Percentiles rank a stretch among this genome's conserved stretches.
phyloP scores from a whole-genome alignment of 2,888 invertebrate genomes.

The Macrosiphum euphorbiae region DNA sequence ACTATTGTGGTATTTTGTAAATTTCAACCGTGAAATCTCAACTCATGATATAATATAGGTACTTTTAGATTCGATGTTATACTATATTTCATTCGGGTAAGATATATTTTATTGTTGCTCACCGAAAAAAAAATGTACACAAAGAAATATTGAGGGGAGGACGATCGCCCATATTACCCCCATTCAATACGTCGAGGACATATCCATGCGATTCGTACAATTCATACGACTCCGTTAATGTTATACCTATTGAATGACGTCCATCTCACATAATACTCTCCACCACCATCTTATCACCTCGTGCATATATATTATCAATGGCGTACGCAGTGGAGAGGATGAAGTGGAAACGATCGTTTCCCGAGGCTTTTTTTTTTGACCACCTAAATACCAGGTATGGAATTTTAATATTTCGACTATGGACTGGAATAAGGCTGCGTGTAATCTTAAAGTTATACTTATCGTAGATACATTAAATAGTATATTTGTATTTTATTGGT shows the following conservation, averaged over 20 bases:
- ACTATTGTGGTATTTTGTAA: not conserved
- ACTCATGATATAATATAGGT: not conserved
- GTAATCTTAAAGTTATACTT: not conserved
- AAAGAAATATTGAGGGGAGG: not conserved
- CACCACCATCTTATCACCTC: not conserved
- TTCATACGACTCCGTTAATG: not conserved
- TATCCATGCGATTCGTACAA: not conserved
- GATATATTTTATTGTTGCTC: not conserved
- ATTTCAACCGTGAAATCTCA: not conserved
- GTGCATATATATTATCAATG: not conserved
- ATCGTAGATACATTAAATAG: not conserved
- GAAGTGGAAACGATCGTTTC: not conserved
- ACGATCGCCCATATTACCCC: not conserved
- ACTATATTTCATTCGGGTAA: not conserved
- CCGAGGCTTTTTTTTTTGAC: not conserved
- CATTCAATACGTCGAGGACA: not conserved
- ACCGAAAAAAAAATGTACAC: not conserved
- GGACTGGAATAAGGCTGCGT: not conserved
- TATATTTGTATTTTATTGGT: not conserved
- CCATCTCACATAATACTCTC: not conserved
- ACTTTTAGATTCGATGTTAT: not conserved
- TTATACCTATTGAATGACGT: not conserved
- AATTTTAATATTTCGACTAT: not conserved
- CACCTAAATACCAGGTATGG: not conserved
- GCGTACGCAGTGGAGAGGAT: constrained; percentile 1